Evolutionary conservation across 2,888 invertebrate species (phyloP).

Genomic region (Drosophila infuscata): DNA sequence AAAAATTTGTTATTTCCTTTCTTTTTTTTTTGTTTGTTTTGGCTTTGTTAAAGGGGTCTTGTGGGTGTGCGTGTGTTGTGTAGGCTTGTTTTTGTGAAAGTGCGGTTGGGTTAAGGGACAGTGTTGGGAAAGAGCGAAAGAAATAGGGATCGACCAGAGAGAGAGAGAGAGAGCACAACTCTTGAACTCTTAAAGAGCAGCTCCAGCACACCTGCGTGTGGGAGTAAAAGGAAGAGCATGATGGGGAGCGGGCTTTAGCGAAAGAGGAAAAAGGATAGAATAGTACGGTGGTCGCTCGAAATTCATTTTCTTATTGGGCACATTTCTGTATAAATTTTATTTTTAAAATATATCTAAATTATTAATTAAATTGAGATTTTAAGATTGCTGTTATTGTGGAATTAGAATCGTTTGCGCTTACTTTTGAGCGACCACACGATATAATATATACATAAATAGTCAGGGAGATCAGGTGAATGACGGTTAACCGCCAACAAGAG

Average conservation of each 20-base stretch:
- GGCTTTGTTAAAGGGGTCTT: conserved; percentile 32
- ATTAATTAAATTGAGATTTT: not conserved
- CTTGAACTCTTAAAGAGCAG: conserved; percentile 8
- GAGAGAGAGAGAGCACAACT: conserved; percentile 16
- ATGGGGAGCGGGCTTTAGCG: not conserved
- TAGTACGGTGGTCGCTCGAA: not conserved
- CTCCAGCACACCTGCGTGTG: conserved; percentile 27
- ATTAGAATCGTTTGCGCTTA: not conserved
- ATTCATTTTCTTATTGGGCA: not conserved
- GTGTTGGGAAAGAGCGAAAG: conserved; percentile 22
- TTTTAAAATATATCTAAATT: not conserved
- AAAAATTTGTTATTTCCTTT: conserved; percentile 24
- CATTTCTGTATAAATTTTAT: not conserved
- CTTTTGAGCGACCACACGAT: not conserved
- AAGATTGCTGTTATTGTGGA: not conserved
- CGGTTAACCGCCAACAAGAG: not conserved
- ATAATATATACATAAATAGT: not conserved
- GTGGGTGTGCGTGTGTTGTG: conserved; percentile 16
- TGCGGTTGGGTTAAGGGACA: conserved; percentile 1
- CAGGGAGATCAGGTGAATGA: not conserved
- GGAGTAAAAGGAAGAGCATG: not conserved
- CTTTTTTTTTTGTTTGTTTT: conserved; percentile 24
- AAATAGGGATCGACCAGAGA: not conserved
- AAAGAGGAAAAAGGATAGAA: not conserved
- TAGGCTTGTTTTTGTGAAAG: conserved; percentile 19